Evolutionary conservation across 2,113 vertebrate genomes (phyloP), one percentile per base, ranked within the genome.

Genomic region (Charina bottae): DNA sequence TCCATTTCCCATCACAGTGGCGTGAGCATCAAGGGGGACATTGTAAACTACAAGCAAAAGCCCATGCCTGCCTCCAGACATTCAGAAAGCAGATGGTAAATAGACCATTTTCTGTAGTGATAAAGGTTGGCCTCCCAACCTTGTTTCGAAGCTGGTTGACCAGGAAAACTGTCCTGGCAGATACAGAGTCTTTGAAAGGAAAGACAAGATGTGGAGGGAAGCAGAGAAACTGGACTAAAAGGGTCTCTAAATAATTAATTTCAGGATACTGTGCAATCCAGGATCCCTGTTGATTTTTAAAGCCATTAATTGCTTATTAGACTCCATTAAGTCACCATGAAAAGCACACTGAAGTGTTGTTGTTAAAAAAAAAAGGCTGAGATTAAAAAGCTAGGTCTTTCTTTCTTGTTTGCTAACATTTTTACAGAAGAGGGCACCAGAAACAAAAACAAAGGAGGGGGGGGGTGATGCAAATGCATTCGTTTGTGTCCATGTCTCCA

Each of bases 261-360:
- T 91, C 92, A 94, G 94, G 90, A 94, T 97, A 93, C 62, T 83
- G 83, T 94, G 94, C 86, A 90, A 84, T 60, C 78, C 87, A 94
- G 90, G 68, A 96, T 92, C 89, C 93, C 92, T 0, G 3, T 93
- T 93, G 94, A 90, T 95, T 96, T 96, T 87, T 84, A 72, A 94
- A 96, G 55, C 93, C 95, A 96, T 96, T 97, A 97, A 95, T 96
- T 96, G 90, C 90, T 95, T 96, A 90, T 96, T 97, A 96, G 96
- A 92, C 64, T 96, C 96, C 95, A 95, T 95, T 96, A 97, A 96
- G 93, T 97, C 94, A 93, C 89, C 89, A 93, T 72, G 92, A 92
- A 94, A 95, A 93, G 46, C 88, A 86, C 93, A 68, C 91, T 86
- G 95, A 87, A 96, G 92, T 85, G 91, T 33, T 42, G 17, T 17